Conservation (phyloP, 2,113 vertebrate genomes). For the Salvelinus namaycush region DNA sequence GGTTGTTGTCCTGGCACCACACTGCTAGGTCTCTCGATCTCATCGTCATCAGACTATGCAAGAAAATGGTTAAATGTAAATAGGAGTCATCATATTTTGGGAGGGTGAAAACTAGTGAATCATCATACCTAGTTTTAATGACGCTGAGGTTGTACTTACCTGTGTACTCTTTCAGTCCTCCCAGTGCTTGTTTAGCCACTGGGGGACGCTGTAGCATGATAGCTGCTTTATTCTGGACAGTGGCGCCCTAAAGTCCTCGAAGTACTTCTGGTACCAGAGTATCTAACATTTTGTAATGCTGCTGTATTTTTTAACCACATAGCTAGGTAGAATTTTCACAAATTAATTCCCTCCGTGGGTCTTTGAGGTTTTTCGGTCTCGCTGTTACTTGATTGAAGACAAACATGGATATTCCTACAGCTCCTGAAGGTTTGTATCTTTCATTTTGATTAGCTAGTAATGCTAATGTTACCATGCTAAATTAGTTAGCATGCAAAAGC, state of each 20-base stretch:
- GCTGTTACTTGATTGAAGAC: not conserved
- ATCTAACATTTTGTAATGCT: not conserved
- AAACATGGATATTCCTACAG: conserved; percentile 68
- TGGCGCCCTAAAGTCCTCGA: not conserved
- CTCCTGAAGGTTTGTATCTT: conserved; percentile 68
- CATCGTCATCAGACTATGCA: too few relatives aligned
- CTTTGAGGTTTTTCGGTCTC: not conserved
- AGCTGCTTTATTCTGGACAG: not conserved
- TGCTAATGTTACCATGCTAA: not conserved
- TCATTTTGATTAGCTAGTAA: conserved; percentile 25
- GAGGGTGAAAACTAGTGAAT: too few relatives aligned
- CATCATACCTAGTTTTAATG: too few relatives aligned
- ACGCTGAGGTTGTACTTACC: too few relatives aligned
- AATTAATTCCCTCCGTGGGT: not conserved
- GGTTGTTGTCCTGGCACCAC: too few relatives aligned
- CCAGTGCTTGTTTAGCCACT: not conserved
- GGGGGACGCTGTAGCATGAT: not conserved
- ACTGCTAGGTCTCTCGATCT: too few relatives aligned
- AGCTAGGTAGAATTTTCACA: not conserved
- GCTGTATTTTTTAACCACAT: not conserved
- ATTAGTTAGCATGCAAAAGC: not conserved
- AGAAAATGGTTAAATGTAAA: too few relatives aligned
- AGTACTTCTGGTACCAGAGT: not conserved
- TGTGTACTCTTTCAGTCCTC: not conserved
- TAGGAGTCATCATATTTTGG: too few relatives aligned